Conservation (phyloP, 2,113 vertebrate species). For the Podarcis raffonei region DNA sequence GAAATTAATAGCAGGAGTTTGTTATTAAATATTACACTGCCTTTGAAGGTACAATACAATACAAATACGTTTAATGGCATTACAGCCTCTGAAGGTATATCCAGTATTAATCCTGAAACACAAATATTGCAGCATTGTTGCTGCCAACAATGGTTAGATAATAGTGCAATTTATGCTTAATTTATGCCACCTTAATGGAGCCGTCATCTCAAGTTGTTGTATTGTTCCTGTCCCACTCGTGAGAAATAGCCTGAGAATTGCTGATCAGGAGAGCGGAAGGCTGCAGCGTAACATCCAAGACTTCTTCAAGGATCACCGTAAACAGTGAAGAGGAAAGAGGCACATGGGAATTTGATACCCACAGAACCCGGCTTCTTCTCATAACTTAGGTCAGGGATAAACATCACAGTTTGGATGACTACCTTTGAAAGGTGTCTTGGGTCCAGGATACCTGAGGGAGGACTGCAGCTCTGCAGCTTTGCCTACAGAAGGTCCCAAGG, state of each 20-base stretch:
- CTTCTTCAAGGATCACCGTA: constrained; percentile 4
- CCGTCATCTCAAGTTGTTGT: constrained; percentile 12
- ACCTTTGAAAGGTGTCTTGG: no score
- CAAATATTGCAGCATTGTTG: constrained; percentile 10
- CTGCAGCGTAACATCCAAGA: not conserved
- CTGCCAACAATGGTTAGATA: constrained; percentile 23
- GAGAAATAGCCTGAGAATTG: not conserved
- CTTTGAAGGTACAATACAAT: constrained; percentile 20
- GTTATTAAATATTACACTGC: constrained; percentile 14
- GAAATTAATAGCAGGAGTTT: not conserved
- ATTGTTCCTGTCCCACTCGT: not conserved
- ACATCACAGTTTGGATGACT: no score
- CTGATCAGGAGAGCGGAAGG: not conserved
- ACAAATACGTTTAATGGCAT: no score
- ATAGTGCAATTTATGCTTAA: constrained; percentile 35
- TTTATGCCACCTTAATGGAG: constrained; percentile 41
- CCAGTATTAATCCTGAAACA: not conserved
- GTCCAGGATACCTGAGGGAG: no score
- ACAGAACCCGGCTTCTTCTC: no score
- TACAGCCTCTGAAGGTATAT: constrained; percentile 22
- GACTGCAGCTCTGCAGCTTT: no score
- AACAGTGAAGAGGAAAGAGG: not conserved
- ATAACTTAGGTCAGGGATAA: no score
- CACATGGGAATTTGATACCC: no score
- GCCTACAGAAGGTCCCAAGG: no score